Evolutionary conservation across 1,140 invertebrate genomes (phyloP).

Genomic region (Solen grandis): DNA sequence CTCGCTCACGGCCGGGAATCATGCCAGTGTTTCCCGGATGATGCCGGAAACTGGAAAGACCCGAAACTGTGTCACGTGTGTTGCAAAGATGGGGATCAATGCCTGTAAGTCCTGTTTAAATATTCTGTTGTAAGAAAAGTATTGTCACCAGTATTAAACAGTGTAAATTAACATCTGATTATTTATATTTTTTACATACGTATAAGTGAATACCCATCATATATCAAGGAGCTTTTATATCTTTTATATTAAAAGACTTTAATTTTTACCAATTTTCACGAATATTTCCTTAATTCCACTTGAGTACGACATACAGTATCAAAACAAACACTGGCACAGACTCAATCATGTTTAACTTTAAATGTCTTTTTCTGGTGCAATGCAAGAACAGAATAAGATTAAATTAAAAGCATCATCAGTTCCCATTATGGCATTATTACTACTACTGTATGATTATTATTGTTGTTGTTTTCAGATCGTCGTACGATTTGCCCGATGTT

Average conservation of each 20-base stretch:
- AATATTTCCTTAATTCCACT: too few species aligned
- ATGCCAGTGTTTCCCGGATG: constrained; percentile 82
- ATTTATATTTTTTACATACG: not conserved
- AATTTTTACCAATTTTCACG: too few species aligned
- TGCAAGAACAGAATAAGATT: not conserved
- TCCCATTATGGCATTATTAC: not conserved
- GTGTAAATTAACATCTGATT: not conserved
- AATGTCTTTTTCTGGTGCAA: not conserved
- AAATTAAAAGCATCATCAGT: not conserved
- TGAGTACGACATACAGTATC: not conserved
- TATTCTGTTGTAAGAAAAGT: not conserved
- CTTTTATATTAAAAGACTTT: too few species aligned
- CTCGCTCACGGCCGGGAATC: constrained; percentile 95
- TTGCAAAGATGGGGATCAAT: constrained; percentile 55
- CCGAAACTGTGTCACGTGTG: constrained; percentile 63
- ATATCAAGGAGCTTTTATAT: too few species aligned
- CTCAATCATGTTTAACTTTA: not conserved
- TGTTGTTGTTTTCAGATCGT: constrained; percentile 37
- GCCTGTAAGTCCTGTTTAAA: constrained; percentile 51
- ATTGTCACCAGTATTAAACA: not conserved
- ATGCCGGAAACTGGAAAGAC: constrained; percentile 61
- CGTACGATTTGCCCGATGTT: constrained; percentile 41
- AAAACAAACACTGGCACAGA: not conserved
- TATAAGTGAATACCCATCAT: too few species aligned
- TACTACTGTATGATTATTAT: not conserved